Conservation (phyloP, 2,113 vertebrate species). For the Stomatorhinus ivindoensis region DNA sequence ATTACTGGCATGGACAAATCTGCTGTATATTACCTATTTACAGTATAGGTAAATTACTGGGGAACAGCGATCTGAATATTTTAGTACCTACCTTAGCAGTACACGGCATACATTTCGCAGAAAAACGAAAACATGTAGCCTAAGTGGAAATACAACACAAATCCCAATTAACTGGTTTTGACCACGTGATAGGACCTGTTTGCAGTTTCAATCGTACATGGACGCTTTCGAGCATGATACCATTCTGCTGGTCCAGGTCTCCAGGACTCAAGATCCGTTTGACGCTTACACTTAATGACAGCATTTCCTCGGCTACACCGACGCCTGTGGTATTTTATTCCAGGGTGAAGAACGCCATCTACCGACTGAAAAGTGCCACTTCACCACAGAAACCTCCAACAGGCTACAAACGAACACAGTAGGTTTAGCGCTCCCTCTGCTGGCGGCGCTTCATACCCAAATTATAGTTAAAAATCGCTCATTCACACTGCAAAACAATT, state of each 20-base stretch:
- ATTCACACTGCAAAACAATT: background rate
- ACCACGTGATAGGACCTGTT: background rate
- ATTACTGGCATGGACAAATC: background rate
- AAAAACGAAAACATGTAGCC: background rate
- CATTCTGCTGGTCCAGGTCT: background rate
- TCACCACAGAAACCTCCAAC: background rate
- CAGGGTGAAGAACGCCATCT: background rate
- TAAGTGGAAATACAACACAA: background rate
- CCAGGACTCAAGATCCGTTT: background rate
- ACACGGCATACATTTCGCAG: background rate
- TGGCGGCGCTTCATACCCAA: background rate
- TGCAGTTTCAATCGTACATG: background rate
- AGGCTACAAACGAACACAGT: background rate
- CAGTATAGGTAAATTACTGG: background rate
- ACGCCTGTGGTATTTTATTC: background rate
- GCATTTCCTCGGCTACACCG: background rate
- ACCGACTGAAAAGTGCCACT: background rate
- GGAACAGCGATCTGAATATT: background rate
- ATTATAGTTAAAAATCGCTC: background rate
- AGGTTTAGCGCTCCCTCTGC: background rate
- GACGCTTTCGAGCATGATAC: background rate
- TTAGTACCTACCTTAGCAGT: background rate
- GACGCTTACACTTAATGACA: background rate
- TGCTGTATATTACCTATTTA: background rate
- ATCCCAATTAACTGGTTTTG: background rate